These are phyloP conservation scores for Benthosema pterotum DNA, from an alignment of 2,797 vertebrate genomes.

Conservation along the genomic window DNA sequence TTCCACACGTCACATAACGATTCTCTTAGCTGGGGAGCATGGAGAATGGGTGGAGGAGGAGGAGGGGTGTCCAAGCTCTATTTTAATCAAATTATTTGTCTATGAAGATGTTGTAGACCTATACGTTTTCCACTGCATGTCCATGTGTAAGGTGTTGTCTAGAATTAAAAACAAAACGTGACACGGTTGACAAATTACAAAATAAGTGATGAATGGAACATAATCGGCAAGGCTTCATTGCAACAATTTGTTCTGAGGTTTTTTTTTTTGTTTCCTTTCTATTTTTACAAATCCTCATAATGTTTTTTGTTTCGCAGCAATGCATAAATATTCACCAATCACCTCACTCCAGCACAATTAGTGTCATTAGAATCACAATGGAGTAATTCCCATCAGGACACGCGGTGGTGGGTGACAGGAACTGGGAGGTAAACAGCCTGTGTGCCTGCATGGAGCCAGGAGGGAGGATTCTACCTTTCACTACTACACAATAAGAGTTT, in stretches of 20 bases:
- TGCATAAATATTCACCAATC: conserved; percentile 44
- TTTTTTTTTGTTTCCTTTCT: conserved; percentile 60
- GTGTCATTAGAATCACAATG: conserved; percentile 70
- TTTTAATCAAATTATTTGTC: too few relatives aligned
- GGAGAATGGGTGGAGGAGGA: too few relatives aligned
- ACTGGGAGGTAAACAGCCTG: conserved; percentile 65
- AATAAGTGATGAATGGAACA: conserved; percentile 51
- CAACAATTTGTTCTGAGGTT: conserved; percentile 64
- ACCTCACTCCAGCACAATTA: conserved; percentile 58
- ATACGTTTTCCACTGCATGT: conserved; percentile 25
- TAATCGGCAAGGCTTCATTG: conserved; percentile 63
- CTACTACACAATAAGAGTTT: conserved; percentile 43
- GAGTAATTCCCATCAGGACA: conserved; percentile 62
- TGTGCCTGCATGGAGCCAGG: conserved; percentile 37
- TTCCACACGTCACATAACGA: background rate
- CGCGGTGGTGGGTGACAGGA: conserved; percentile 59
- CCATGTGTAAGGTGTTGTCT: conserved; percentile 55
- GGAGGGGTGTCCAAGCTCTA: too few relatives aligned
- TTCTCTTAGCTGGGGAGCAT: too few relatives aligned
- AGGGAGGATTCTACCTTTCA: conserved; percentile 29
- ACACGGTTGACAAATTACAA: conserved; percentile 56
- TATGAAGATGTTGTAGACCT: too few relatives aligned
- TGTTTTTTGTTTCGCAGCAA: conserved; percentile 49
- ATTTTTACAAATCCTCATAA: conserved; percentile 9
- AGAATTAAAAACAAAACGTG: conserved; percentile 33